Base-by-base conservation (phyloP, 2,113 vertebrate genomes). In the Heterochromis multidens region DNA sequence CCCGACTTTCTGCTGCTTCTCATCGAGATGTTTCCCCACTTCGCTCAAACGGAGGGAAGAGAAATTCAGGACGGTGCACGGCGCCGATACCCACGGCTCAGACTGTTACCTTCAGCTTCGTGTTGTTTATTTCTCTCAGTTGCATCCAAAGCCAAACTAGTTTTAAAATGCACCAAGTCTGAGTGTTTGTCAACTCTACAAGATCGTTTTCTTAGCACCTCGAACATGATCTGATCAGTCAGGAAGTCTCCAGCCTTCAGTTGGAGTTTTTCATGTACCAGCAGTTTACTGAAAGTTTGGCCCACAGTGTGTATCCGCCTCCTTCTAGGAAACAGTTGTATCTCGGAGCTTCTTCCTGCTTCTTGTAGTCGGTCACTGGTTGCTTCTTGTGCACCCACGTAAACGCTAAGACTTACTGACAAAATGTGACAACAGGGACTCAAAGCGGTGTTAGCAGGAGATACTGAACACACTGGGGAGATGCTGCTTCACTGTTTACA, bases 401-500 rank as follows among this genome's bases (percentile, higher is more conserved):
- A 23, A 25, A 21, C 2, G 60, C 70, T 89, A 43, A 85, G 83
- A 84, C 63, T 58, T 29, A 13, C 67, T 52, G 62, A 82, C 67
- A 58, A 83, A 83, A 58, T 35, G 80, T 78, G 60, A 79, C 31
- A 3, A 78, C 25, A 1, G 87, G 81, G 78, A 90, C 85, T 89
- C 79, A 67, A 82, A 79, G 80, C 23, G 8, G 46, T 85, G 88
- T 87, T 63, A 43, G 57, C 58, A 72, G 82, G 63, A 92, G 65
- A 82, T 13, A 23, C 61, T 74, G 58, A 80, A 33, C 46, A 82
- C 85, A 90, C 89, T 80, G 88, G 62, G 92, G 85, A 94, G 74
- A 84, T 58, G 86, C 83, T 89, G 91, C 91, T 93, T 90, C 93
- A 91, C 94, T 88, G 95, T 96, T 95, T 95, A 94, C 96, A 95